Base-by-base conservation (phyloP, 35 echinoderm and acorn worm species). In the Lytechinus pictus region DNA sequence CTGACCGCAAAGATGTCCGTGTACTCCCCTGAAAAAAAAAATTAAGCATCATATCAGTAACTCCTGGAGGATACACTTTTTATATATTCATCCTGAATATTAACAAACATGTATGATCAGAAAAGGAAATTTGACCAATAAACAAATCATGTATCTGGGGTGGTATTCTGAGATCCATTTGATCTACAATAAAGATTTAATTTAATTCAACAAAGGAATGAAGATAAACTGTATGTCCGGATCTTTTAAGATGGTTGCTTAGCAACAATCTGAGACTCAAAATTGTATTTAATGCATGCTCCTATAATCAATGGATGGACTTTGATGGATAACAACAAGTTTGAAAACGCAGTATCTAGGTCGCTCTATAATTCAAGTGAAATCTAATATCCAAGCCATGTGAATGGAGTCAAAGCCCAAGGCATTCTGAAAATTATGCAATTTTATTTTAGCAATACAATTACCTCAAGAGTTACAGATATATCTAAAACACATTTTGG, bases 1-100 rank as follows among this genome's bases (percentile, higher is more conserved):
- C 28, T 94, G 71, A 86, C 98, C 98, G 0, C 94, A 52, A 21
- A 97, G 96, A 94, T 99, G 97, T n/a, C 98, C 98, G 94, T 97
- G 96, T 27, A 97, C 95, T 52, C 98, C 98, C 28, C 98, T 99
- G 94, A 54, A 94, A 95, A 14, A 86, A 93, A 27, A 54, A 52
- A 90, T 44, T 0, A 90, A 90, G 33, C 33, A 44, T 1, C 33
- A 44, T 2, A 44, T 44, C 33, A 44, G 33, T 44, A 44, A 44
- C 2, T 44, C 33, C 33, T 44, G 1, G 33, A 44, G 33, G 33
- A 44, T 44, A 44, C 33, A n/a, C n/a, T n/a, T n/a, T n/a, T n/a
- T n/a, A n/a, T n/a, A n/a, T n/a, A n/a, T 44, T 44, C 33, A 44
- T 44, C 33, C 33, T 1, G 33, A 44, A 44, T 44, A 44, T 44